These are phyloP conservation scores for Laupala kohalensis DNA, from an alignment of 1,140 invertebrate species.

Conservation along the genomic window DNA sequence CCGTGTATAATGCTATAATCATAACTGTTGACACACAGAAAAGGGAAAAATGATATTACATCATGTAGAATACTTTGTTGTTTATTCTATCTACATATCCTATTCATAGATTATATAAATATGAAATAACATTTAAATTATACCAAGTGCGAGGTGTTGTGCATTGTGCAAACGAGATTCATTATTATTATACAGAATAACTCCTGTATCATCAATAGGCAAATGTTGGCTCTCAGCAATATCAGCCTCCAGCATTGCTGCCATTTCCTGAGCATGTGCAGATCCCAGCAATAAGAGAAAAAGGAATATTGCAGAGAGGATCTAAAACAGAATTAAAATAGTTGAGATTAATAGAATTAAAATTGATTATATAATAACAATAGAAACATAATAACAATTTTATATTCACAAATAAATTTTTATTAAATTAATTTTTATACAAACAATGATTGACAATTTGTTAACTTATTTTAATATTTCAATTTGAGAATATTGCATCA, in stretches of 20 bases:
- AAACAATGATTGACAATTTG: not conserved
- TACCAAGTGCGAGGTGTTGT: conserved; percentile 31
- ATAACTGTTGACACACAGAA: no score
- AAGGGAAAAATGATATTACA: not conserved
- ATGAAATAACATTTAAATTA: not conserved
- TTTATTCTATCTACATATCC: no score
- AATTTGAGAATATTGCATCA: no score
- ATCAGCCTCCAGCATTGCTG: conserved; percentile 33
- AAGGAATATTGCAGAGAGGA: conserved; percentile 31
- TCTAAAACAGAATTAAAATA: no score
- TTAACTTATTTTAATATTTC: no score
- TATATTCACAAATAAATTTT: no score
- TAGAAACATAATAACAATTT: no score
- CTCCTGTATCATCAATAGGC: conserved; percentile 9
- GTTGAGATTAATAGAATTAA: no score
- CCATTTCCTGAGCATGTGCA: conserved; percentile 31
- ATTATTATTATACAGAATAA: conserved; percentile 26
- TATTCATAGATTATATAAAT: no score
- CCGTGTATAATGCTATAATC: conserved; percentile 31
- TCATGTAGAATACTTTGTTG: not conserved
- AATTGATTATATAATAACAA: no score
- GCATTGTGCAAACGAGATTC: conserved; percentile 29
- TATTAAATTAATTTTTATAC: not conserved
- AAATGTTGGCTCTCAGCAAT: conserved; percentile 24
- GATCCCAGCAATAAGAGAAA: conserved; percentile 31